These are phyloP conservation scores for Popillia japonica DNA, from an alignment of 1,140 invertebrate species.

Conservation along the genomic window DNA sequence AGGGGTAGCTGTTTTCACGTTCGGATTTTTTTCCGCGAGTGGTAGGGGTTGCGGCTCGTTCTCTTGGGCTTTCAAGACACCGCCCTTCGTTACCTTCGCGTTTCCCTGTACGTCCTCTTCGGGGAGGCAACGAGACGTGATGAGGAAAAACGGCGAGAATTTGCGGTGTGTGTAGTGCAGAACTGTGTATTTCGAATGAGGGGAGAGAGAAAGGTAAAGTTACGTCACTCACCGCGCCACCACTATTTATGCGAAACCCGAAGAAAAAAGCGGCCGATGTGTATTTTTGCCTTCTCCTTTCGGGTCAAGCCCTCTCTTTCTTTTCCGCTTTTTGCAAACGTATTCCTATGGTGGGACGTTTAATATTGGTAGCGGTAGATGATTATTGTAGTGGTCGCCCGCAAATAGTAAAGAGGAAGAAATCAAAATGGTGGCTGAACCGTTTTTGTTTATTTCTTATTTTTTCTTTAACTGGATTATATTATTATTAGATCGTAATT, in stretches of 20 bases:
- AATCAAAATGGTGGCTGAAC: constrained; percentile 3
- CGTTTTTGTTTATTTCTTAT: not conserved
- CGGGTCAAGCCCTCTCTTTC: not conserved
- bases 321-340: not conserved
- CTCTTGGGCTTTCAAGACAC: constrained; percentile 24
- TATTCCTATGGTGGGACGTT: constrained; percentile 6
- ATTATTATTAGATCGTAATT: too few relatives aligned
- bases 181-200: not conserved
- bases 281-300: not conserved
- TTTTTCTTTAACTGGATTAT: too few relatives aligned
- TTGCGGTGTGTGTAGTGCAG: constrained; percentile 7
- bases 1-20: not conserved
- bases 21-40: constrained; percentile 9
- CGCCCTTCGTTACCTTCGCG: constrained; percentile 26
- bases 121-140: not conserved
- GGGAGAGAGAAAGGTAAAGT: not conserved
- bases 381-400: constrained; percentile 8
- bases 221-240: not conserved
- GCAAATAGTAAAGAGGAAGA: constrained; percentile 8
- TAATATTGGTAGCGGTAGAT: not conserved
- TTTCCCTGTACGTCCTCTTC: not conserved
- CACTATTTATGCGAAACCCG: constrained; percentile 17
- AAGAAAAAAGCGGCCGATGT: not conserved
- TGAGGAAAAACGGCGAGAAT: not conserved
- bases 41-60: constrained; percentile 29